Percentiles rank a stretch among this genome's conserved stretches.
phyloP scores from a whole-genome alignment of 30 jellyfish, hydroid and myxozoan species.

The Aurelia sp. region DNA sequence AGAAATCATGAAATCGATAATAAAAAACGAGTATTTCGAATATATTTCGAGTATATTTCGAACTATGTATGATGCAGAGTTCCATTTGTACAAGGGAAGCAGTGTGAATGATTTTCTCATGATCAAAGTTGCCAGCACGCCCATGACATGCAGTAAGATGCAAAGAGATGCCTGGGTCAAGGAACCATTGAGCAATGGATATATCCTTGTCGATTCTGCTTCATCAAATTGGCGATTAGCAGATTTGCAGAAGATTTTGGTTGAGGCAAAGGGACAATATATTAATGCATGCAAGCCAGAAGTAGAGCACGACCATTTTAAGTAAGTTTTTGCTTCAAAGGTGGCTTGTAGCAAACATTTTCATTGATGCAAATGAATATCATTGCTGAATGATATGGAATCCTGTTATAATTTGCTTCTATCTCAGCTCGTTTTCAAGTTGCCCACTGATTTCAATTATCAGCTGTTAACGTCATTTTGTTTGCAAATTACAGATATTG shows the following conservation, averaged over 20 bases:
- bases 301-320: neutral
- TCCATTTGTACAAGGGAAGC: conserved; percentile 4
- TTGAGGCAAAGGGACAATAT: conserved; percentile 16
- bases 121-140: conserved; percentile 15
- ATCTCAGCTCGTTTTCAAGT: no score
- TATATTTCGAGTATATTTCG: no score
- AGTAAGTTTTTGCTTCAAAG: neutral
- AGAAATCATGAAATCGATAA: neutral
- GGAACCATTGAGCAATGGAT: neutral
- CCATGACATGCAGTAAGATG: neutral
- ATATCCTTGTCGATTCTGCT: neutral
- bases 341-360: no score
- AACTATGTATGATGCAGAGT: conserved; percentile 9
- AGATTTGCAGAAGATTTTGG: conserved; percentile 6
- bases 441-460: no score
- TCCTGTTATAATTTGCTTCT: no score
- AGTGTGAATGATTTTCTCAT: neutral
- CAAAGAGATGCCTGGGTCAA: neutral
- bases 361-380: no score
- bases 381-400: no score
- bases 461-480: no score
- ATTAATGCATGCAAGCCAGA: neutral
- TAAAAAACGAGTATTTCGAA: neutral
- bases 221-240: conserved; percentile 5
- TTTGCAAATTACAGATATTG: no score